Evolutionary conservation across 37 sponge, comb jelly and placozoan genomes (phyloP).

Genomic region (Amphimedon queenslandica): DNA sequence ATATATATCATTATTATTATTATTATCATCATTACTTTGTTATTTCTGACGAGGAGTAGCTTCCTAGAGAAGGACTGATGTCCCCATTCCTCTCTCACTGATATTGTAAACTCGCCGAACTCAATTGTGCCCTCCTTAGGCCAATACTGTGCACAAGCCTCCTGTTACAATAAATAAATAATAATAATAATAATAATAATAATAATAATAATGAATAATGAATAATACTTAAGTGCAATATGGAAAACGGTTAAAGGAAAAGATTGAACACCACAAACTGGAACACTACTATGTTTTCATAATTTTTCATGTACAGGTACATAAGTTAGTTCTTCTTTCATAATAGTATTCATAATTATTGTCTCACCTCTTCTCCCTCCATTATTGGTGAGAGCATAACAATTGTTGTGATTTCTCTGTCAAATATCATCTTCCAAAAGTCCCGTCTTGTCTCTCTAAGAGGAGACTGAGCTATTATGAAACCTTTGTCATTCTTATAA

Average conservation of each 20-base stretch:
- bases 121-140: not conserved
- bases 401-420: not conserved
- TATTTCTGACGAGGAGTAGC: not conserved
- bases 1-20: no score
- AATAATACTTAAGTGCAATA: no score
- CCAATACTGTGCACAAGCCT: constrained; percentile 52
- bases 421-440: constrained; percentile 24
- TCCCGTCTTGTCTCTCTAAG: constrained; percentile 7
- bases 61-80: not conserved
- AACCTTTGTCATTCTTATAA: not conserved
- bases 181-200: no score
- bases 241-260: not conserved
- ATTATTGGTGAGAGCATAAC: constrained; percentile 6
- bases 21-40: not conserved
- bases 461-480: constrained; percentile 14
- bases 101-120: not conserved
- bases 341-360: no score
- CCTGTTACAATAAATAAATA: no score
- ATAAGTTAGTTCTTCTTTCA: no score
- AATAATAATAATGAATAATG: not conserved
- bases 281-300: no score
- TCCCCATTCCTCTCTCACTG: not conserved
- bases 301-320: not conserved
- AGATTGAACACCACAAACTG: no score
- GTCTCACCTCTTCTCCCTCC: constrained; percentile 6